Percentiles rank a stretch among this genome's conserved stretches.
Evolutionary conservation across 1,140 invertebrate species (phyloP).

Genomic region (Diachasmimorpha longicaudata): DNA sequence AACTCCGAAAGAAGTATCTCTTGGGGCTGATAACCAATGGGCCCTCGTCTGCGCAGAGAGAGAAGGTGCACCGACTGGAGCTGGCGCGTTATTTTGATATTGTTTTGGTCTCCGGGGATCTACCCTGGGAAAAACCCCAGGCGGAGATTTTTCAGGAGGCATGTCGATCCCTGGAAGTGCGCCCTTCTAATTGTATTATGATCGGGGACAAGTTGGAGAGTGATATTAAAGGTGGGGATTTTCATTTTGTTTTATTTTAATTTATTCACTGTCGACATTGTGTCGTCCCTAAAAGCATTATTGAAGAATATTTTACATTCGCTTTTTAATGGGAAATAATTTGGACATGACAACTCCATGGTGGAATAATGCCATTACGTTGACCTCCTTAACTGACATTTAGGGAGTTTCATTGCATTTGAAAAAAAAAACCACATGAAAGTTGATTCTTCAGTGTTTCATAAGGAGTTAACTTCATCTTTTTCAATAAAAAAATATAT

Average conservation of each 20-base stretch:
- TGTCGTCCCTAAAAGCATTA: no score
- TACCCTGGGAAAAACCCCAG: slow-evolving; percentile 84
- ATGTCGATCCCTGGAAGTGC: slow-evolving; percentile 74
- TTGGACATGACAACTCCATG: no score
- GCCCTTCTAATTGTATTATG: slow-evolving; percentile 79
- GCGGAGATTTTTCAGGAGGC: slow-evolving; percentile 79
- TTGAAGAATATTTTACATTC: no score
- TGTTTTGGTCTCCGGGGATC: slow-evolving; percentile 80
- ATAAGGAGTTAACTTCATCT: no score
- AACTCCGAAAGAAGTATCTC: slow-evolving; percentile 73
- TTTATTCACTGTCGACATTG: no score
- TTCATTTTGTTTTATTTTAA: background rate
- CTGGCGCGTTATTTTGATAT: slow-evolving; percentile 77
- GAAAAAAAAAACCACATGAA: no score
- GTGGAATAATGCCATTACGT: no score
- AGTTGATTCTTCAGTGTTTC: no score
- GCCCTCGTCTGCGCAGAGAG: slow-evolving; percentile 83
- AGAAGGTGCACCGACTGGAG: slow-evolving; percentile 76
- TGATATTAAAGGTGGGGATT: slow-evolving; percentile 69
- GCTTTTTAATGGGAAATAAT: no score
- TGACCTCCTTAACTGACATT: no score
- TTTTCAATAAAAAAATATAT: no score
- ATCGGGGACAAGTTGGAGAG: slow-evolving; percentile 86
- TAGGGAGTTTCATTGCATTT: no score
- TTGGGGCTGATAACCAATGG: slow-evolving; percentile 84